Evolutionary conservation across 2,113 vertebrate species (phyloP).

Genomic region (Antechinus flavipes): DNA sequence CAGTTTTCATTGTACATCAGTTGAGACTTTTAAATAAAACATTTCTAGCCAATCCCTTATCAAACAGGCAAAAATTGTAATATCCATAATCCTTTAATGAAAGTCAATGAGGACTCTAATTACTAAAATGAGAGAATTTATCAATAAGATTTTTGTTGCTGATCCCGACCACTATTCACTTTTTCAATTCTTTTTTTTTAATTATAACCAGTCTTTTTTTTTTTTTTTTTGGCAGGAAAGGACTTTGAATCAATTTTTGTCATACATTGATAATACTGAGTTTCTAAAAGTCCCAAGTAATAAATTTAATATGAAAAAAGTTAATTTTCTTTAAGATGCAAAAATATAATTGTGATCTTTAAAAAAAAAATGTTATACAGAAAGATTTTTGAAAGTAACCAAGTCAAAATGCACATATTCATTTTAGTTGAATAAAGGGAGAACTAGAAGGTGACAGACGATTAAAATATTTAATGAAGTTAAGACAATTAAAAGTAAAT

Average conservation of each 20-base stretch:
- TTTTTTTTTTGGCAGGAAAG: not conserved
- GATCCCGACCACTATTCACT: not conserved
- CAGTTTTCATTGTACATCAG: not conserved
- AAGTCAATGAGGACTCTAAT: conserved; percentile 33
- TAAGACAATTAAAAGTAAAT: conserved; percentile 14
- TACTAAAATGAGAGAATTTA: not conserved
- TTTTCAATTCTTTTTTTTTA: conserved; percentile 2
- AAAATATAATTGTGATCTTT: not conserved
- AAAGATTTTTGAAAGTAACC: conserved; percentile 23
- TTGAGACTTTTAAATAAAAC: not conserved
- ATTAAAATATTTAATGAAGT: conserved; percentile 18
- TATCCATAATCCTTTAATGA: not conserved
- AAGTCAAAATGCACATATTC: conserved; percentile 42
- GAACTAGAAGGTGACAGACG: conserved; percentile 37
- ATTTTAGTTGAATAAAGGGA: conserved; percentile 47
- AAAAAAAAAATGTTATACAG: conserved; percentile 1
- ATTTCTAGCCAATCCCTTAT: conserved; percentile 46
- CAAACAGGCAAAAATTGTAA: conserved; percentile 4
- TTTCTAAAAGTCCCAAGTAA: conserved; percentile 32
- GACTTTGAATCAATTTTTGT: conserved; percentile 36
- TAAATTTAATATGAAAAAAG: conserved; percentile 32
- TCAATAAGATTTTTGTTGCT: not conserved
- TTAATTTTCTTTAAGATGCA: conserved; percentile 46
- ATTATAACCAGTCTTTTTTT: not conserved
- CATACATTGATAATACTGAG: conserved; percentile 25